A percentile compares a stretch with the other conserved stretches of the same genome.
Evolutionary conservation across 2,113 vertebrate genomes (phyloP).

Genomic region (Onychostoma macrolepis): DNA sequence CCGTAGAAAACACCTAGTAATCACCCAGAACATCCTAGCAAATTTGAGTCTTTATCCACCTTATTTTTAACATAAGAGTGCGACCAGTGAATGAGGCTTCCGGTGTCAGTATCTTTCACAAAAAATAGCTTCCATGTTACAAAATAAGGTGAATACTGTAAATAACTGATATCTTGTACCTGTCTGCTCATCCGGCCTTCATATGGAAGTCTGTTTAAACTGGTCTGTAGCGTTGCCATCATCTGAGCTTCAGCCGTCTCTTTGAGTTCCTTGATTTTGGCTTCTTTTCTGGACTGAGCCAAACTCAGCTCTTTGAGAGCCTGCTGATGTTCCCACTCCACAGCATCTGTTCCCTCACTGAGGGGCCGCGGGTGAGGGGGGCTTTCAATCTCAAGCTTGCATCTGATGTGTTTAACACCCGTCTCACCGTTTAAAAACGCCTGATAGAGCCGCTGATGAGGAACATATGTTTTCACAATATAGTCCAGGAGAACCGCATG

Average conservation of each 20-base stretch:
- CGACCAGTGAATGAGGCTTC: too few species aligned
- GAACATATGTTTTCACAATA: constrained; percentile 56
- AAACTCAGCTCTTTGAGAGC: constrained; percentile 22
- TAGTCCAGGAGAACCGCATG: constrained; percentile 51
- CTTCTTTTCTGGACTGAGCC: constrained; percentile 22
- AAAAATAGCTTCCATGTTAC: too few species aligned
- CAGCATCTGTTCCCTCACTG: constrained; percentile 53
- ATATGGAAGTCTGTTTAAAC: constrained; percentile 22
- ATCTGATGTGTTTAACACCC: neutral
- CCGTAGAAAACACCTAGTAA: neutral
- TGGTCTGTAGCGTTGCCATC: constrained; percentile 1
- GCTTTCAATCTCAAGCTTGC: constrained; percentile 60
- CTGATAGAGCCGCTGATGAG: constrained; percentile 62
- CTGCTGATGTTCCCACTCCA: constrained; percentile 31
- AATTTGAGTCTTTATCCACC: neutral
- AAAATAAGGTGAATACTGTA: neutral
- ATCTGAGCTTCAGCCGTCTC: constrained; percentile 29
- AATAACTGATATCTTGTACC: constrained; percentile 38
- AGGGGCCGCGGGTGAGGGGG: constrained; percentile 63
- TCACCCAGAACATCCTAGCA: neutral
- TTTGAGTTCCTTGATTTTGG: constrained; percentile 37
- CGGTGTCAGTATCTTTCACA: neutral
- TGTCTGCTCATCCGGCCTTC: constrained; percentile 37
- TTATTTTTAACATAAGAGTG: too few species aligned
- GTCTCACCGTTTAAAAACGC: constrained; percentile 51